Base-by-base conservation (phyloP, 2,113 vertebrate genomes). In the Greenwoodochromis staneri region DNA sequence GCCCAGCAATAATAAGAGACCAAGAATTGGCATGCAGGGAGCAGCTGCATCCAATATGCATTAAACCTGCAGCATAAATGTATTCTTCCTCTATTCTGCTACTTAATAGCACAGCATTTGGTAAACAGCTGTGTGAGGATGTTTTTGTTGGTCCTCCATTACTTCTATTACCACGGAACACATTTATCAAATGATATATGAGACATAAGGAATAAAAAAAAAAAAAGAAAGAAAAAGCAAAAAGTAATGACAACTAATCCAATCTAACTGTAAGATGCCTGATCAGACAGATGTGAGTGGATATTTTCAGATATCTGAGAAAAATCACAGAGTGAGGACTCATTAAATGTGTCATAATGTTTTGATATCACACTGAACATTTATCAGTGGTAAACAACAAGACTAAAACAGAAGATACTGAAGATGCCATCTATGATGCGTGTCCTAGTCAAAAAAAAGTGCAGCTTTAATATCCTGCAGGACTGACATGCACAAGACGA, bases 31-130 rank as follows among this genome's bases (percentile, higher is more conserved):
- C 76, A 59, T 59, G 80, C 82, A 87, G 84, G 82, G 84, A 73
- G 80, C 71, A 45, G 86, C 80, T 17, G 53, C 69, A 91, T 95
- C 86, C 90, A 96, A 92, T 94, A 96, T 96, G 95, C 61, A 97
- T 95, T 90, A 96, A 86, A 85, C 84, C 87, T 89, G 90, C 88
- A 92, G 88, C 94, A 93, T 93, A 93, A 94, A 92, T 87, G 89
- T 88, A 84, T 92, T 92, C 86, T 90, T 57, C 40, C 54, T 29
- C 66, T 49, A n/a, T 83, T 81, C 49, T 71, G 76, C 84, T 54
- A 76, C 87, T 87, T 45, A 66, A 66, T 24, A 81, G 73, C 29
- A 89, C 61, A 85, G 80, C 40, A 81, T 78, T 55, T 87, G 21
- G 80, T 91, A 82, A 92, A 88, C 5, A 2, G 17, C 16, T 78